Conservation (phyloP, 2,797 vertebrate species). For the Silurus lanzhouensis region DNA sequence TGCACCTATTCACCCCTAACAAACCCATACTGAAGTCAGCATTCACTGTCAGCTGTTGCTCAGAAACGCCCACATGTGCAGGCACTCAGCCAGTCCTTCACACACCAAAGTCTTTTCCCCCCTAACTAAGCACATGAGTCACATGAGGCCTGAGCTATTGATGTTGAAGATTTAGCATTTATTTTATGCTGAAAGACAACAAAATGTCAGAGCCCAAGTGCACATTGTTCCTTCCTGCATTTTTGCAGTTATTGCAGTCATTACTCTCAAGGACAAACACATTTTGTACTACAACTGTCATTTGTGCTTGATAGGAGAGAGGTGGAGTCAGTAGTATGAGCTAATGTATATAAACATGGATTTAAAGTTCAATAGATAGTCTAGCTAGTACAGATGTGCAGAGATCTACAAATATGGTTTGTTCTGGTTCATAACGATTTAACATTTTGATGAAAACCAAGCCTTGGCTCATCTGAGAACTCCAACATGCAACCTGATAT, state of each 20-base stretch:
- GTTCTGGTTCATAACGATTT: slow-evolving; percentile 23
- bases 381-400: not conserved
- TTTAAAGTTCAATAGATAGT: slow-evolving; percentile 1
- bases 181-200: slow-evolving; percentile 36
- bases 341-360: not conserved
- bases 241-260: slow-evolving; percentile 59
- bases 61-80: slow-evolving; percentile 43
- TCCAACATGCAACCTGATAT: slow-evolving; percentile 18
- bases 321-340: not conserved
- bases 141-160: slow-evolving; percentile 57
- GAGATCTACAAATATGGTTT: not conserved
- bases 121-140: slow-evolving; percentile 46
- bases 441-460: slow-evolving; percentile 10
- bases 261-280: slow-evolving; percentile 50
- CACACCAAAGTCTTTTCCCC: slow-evolving; percentile 43
- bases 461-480: slow-evolving; percentile 3
- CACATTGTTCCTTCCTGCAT: slow-evolving; percentile 62
- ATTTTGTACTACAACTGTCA: slow-evolving; percentile 12
- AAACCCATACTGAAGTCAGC: slow-evolving; percentile 45
- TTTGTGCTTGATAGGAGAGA: slow-evolving; percentile 18
- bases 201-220: slow-evolving; percentile 56
- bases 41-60: slow-evolving; percentile 50
- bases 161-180: slow-evolving; percentile 47
- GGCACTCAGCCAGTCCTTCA: slow-evolving; percentile 42
- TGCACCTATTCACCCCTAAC: slow-evolving; percentile 41